These are phyloP conservation scores for Myotis daubentonii DNA, from an alignment of 2,797 vertebrate species.

Conservation along the genomic window DNA sequence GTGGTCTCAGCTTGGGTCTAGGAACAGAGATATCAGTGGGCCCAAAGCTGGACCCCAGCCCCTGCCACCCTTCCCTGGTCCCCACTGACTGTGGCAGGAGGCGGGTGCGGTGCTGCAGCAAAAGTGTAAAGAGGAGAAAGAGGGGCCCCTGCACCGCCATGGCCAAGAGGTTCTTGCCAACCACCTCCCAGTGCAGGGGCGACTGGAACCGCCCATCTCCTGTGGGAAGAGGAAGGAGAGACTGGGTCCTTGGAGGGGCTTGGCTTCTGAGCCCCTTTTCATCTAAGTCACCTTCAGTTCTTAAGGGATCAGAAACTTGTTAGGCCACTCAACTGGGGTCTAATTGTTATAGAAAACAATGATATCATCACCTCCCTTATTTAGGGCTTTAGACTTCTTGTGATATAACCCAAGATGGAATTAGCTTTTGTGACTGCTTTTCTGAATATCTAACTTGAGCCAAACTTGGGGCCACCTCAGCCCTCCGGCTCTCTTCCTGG, in stretches of 20 bases:
- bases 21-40: background rate
- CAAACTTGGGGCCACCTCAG: background rate
- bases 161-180: constrained; percentile 93
- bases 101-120: constrained; percentile 91
- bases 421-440: background rate
- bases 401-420: background rate
- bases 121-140: constrained; percentile 93
- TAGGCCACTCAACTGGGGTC: background rate
- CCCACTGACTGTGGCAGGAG: constrained; percentile 86
- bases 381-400: background rate
- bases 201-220: constrained; percentile 88
- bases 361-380: background rate
- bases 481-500: background rate
- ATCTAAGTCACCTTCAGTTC: background rate
- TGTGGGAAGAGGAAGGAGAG: constrained; percentile 65
- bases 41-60: background rate
- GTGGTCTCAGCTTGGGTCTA: constrained; percentile 79
- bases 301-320: background rate
- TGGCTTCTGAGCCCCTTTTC: background rate
- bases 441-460: background rate
- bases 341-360: background rate
- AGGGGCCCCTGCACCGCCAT: constrained; percentile 91
- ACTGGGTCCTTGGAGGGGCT: too few species aligned
- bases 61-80: background rate
- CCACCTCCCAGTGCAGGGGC: constrained; percentile 93